These are phyloP conservation scores for Philopedon plagiatum DNA, from an alignment of 2,888 invertebrate species.

Conservation along the genomic window DNA sequence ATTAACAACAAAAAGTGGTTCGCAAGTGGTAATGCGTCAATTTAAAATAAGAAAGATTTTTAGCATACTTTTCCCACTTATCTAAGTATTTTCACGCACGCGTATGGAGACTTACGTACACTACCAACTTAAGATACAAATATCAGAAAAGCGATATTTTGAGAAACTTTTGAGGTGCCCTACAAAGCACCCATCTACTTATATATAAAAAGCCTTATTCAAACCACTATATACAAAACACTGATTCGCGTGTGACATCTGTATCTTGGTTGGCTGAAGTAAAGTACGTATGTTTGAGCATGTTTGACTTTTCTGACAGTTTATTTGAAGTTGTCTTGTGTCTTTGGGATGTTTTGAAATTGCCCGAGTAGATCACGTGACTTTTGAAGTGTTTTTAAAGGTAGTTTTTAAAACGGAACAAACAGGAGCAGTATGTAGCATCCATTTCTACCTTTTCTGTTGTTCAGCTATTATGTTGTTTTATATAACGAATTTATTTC, in stretches of 20 bases:
- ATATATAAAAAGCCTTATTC: background rate
- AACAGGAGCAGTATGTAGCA: too few species aligned
- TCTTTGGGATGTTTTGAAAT: too few species aligned
- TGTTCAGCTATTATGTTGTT: too few species aligned
- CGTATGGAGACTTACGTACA: too few species aligned
- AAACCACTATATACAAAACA: background rate
- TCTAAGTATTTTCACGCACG: too few species aligned
- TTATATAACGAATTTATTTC: too few species aligned
- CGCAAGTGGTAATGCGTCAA: constrained; percentile 11
- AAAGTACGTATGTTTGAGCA: background rate
- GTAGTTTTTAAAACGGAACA: too few species aligned
- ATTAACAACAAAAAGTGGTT: background rate
- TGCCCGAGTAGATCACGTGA: too few species aligned
- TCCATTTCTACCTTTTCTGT: too few species aligned
- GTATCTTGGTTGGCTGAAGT: background rate
- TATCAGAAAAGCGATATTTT: background rate
- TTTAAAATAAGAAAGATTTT: background rate
- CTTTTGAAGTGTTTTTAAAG: too few species aligned
- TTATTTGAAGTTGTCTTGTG: too few species aligned
- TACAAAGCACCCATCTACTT: background rate
- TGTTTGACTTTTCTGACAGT: background rate
- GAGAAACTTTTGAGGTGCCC: background rate
- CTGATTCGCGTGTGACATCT: background rate
- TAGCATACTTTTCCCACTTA: background rate
- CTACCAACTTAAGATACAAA: background rate